Evolutionary conservation across 2,888 invertebrate species (phyloP).

Genomic region (Seira musarum): DNA sequence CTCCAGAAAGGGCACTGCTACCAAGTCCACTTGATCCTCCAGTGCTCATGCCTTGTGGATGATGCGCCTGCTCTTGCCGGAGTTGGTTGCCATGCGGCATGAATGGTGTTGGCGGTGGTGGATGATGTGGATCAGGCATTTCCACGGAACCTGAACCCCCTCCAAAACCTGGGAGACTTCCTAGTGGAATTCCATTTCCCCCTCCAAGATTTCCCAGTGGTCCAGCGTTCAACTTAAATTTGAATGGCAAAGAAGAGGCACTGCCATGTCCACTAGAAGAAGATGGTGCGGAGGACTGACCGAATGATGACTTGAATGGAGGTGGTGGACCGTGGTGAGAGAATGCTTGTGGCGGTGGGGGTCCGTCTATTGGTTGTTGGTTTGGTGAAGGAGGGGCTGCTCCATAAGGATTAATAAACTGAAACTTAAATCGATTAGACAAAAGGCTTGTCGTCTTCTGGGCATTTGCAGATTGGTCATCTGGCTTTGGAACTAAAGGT

Average conservation of each 20-base stretch:
- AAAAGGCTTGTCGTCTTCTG: conserved; percentile 36
- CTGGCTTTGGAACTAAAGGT: conserved; percentile 57
- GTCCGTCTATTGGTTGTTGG: background rate
- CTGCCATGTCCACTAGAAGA: conserved; percentile 3
- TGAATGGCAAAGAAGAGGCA: conserved; percentile 21
- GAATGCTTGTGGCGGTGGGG: background rate
- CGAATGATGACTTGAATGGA: background rate
- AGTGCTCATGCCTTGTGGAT: background rate
- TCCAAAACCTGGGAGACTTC: conserved; percentile 26
- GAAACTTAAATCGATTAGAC: conserved; percentile 51
- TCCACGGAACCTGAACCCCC: conserved; percentile 25
- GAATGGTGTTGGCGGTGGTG: conserved; percentile 20
- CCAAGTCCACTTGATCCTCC: conserved; percentile 2
- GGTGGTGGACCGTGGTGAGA: background rate
- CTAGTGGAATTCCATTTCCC: conserved; percentile 18
- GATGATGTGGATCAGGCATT: conserved; percentile 34
- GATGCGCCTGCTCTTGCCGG: conserved; percentile 11
- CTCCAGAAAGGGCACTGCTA: background rate
- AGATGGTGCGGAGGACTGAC: background rate
- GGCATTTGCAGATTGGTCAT: conserved; percentile 13
- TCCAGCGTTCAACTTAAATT: conserved; percentile 36
- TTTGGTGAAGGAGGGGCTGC: conserved; percentile 15
- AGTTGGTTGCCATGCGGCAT: background rate
- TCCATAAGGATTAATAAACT: conserved; percentile 55
- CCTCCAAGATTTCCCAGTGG: conserved; percentile 33